Base-by-base conservation (phyloP, 2,888 invertebrate species). In the Palloptera scutellata region DNA sequence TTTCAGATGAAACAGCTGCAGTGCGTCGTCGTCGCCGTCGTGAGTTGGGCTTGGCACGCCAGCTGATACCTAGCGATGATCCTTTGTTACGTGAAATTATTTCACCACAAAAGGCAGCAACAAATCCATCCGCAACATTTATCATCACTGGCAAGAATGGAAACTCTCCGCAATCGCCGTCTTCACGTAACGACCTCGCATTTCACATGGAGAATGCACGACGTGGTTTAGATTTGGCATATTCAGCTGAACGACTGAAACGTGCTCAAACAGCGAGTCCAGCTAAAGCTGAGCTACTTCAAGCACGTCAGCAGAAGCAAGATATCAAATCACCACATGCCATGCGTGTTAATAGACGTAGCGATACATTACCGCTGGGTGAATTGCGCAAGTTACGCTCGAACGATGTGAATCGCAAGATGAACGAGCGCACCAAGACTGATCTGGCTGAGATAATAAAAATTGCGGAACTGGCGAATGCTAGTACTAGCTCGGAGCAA, bases 1-100 rank as follows among this genome's bases (percentile, higher is more conserved):
- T 79, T 80, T 1, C 80, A 80, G 88, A 86, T 84, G 86, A 86
- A 59, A 79, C 82, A 51, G 79, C 82, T 41, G 79, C 81, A 1
- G 72, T 74, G 20, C 79, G 84, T 54, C 78, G 85, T 9, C 80
- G 85, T 45, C 79, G 83, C 10, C 82, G 85, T 43, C 85, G 85
- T 19, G 84, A 84, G 67, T 71, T 83, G 68, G 82, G 83, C 43
- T 78, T 84, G 80, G 78, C 83, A 0, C 81, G 83, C 61, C 79
- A 79, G n/a, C 64, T 83, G 64, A 76, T 83, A 45, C 83, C 83
- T 1, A 76, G 79, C 13, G 80, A 84, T 72, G 82, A 81, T 74
- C 72, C 77, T 41, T 63, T 82, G 53, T 64, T 71, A 30, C 79
- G 80, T 69, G 84, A 83, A 69, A 78, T 86, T 60, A 73, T 75